Evolutionary conservation across 2,113 vertebrate species (phyloP).

Genomic region (Elachura formosa): DNA sequence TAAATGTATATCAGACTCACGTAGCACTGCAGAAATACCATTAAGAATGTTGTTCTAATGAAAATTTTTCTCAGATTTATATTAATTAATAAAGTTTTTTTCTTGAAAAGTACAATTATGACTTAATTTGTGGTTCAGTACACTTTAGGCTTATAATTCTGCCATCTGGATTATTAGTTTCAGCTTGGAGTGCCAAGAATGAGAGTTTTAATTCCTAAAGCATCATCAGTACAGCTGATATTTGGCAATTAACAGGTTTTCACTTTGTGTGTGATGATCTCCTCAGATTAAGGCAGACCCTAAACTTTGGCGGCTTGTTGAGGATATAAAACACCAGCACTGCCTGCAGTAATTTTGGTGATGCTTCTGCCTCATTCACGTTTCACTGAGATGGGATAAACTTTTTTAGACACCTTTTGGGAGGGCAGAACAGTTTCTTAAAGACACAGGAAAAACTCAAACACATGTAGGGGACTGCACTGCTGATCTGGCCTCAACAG

Average conservation of each 20-base stretch:
- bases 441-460: background rate
- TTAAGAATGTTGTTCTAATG: background rate
- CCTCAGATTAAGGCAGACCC: background rate
- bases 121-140: background rate
- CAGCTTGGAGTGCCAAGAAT: background rate
- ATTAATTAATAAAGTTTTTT: background rate
- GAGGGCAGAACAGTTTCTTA: background rate
- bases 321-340: background rate
- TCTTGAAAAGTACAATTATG: background rate
- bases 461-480: too few species aligned
- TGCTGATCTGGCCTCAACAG: background rate
- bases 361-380: background rate
- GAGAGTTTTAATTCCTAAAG: background rate
- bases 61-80: background rate
- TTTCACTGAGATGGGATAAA: background rate
- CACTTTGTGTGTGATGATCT: background rate
- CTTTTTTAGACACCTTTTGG: background rate
- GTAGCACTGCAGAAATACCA: background rate
- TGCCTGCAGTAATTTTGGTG: background rate
- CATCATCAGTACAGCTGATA: background rate
- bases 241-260: rapidly evolving
- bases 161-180: background rate
- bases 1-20: background rate
- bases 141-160: background rate
- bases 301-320: background rate